Conservation (phyloP, 1,140 invertebrate species). For the Drosophila ficusphila region DNA sequence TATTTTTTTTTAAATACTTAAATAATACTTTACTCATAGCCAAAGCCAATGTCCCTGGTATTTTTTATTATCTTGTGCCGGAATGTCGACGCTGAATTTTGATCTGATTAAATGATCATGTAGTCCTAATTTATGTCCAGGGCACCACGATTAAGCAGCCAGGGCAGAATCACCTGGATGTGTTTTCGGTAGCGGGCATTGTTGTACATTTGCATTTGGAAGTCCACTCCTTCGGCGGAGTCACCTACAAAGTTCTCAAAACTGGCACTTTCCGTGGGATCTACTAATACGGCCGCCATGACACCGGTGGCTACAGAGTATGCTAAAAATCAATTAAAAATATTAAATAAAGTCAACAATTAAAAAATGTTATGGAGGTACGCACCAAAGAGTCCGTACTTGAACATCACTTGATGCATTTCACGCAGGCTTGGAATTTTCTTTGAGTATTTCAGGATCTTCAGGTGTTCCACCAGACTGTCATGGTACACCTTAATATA, state of each 20-base stretch:
- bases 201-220: constrained; percentile 60
- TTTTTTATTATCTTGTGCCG: too few species aligned
- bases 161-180: constrained; percentile 60
- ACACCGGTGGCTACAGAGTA: constrained; percentile 55
- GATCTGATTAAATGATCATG: too few species aligned
- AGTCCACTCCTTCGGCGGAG: constrained; percentile 43
- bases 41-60: too few species aligned
- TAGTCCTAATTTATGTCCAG: constrained; percentile 27
- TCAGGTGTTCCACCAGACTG: constrained; percentile 53
- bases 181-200: constrained; percentile 69
- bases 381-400: constrained; percentile 60
- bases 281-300: constrained; percentile 69
- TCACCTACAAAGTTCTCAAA: constrained; percentile 63
- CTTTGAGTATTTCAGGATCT: constrained; percentile 62
- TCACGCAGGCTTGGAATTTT: constrained; percentile 54
- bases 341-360: background rate
- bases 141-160: constrained; percentile 68
- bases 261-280: constrained; percentile 61
- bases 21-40: too few species aligned
- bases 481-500: constrained; percentile 72
- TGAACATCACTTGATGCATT: constrained; percentile 58
- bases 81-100: too few species aligned
- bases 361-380: background rate
- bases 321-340: constrained; percentile 12
- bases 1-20: too few species aligned